These are phyloP conservation scores for Murina feae DNA, from an alignment of 2,113 vertebrate genomes.

Conservation along the genomic window DNA sequence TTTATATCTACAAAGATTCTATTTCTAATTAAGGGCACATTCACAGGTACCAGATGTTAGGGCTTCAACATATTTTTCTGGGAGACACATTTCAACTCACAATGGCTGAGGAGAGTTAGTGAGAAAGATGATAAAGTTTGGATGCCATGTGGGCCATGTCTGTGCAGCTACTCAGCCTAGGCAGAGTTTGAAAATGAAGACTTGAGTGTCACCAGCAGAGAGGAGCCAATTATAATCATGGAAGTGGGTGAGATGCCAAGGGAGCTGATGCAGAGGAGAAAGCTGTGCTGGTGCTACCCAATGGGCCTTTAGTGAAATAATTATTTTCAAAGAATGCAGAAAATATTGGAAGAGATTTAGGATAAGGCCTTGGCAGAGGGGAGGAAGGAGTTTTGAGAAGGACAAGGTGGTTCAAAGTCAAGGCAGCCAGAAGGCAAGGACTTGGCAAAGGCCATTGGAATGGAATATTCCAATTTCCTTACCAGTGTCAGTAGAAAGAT, in stretches of 20 bases:
- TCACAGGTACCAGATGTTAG: not conserved
- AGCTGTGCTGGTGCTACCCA: not conserved
- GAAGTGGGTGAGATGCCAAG: not conserved
- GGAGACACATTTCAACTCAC: not conserved
- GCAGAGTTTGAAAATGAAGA: not conserved
- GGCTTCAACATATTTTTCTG: not conserved
- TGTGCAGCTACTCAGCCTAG: not conserved
- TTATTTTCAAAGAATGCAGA: not conserved
- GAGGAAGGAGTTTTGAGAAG: not conserved
- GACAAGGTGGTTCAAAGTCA: not conserved
- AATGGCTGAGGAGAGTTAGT: not conserved
- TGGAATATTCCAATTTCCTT: not conserved
- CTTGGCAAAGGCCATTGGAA: not conserved
- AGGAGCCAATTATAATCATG: not conserved
- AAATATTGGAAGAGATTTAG: not conserved
- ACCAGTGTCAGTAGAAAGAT: not conserved
- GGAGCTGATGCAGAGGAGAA: not conserved
- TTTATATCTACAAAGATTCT: not conserved
- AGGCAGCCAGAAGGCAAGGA: not conserved
- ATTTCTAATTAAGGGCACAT: not conserved
- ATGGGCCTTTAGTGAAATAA: not conserved
- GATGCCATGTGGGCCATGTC: not conserved
- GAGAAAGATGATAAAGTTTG: not conserved
- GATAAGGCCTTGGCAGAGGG: not conserved
- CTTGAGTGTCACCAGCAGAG: not conserved